Percentiles rank a stretch among this genome's conserved stretches.
These are phyloP conservation scores for Decapterus maruadsi DNA, from an alignment of 2,797 vertebrate genomes.

Conservation along the genomic window DNA sequence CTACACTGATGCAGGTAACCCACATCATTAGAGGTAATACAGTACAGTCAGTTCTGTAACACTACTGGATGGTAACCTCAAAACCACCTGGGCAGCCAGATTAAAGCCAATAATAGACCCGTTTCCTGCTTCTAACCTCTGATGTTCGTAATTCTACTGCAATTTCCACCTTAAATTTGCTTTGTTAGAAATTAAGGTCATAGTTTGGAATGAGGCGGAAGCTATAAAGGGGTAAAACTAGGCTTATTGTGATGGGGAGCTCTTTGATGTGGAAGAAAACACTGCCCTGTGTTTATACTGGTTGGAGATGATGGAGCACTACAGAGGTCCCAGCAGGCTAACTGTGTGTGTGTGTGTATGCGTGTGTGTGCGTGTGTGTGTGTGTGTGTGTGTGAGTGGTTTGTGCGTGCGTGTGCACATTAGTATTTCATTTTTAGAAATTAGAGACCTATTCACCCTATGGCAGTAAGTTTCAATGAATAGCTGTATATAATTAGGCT, in stretches of 20 bases:
- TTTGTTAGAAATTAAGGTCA: constrained; percentile 8
- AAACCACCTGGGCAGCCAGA: not conserved
- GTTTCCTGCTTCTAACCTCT: not conserved
- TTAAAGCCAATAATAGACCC: not conserved
- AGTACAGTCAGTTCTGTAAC: not conserved
- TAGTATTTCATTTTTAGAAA: constrained; percentile 51
- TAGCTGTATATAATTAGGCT: constrained; percentile 66
- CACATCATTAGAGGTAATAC: not conserved
- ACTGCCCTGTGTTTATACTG: constrained; percentile 44
- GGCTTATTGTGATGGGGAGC: constrained; percentile 16
- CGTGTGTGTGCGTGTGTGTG: constrained; percentile 13
- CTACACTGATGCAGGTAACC: not conserved
- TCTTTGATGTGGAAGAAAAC: constrained; percentile 52
- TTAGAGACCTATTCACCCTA: constrained; percentile 51
- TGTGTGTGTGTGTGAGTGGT: constrained; percentile 9
- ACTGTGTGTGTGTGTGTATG: constrained; percentile 9
- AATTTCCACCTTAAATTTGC: constrained; percentile 9
- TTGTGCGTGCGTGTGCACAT: constrained; percentile 10
- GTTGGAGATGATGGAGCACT: constrained; percentile 33
- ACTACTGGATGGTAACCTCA: not conserved
- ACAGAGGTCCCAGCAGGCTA: constrained; percentile 56
- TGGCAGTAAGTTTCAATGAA: constrained; percentile 60
- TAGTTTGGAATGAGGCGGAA: constrained; percentile 8
- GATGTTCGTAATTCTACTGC: constrained; percentile 4
- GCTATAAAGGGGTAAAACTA: constrained; percentile 20